Conservation (phyloP, 37 sponge, comb jelly and placozoan species). For the Spongia lamella region DNA sequence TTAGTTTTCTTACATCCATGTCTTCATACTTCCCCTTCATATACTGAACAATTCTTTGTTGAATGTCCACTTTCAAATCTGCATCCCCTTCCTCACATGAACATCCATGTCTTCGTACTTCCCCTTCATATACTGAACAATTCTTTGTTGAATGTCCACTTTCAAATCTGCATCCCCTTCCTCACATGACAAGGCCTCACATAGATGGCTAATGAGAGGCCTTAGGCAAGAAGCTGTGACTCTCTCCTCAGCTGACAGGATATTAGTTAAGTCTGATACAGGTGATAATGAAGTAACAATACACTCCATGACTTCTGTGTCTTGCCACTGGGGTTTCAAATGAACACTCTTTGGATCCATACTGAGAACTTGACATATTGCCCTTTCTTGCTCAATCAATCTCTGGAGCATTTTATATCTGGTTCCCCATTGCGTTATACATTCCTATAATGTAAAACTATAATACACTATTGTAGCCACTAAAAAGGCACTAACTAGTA, state of each 20-base stretch:
- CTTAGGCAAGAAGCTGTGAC: conserved; percentile 15
- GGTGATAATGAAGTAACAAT: conserved; percentile 10
- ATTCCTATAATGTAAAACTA: no score
- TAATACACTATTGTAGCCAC: no score
- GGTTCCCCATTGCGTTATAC: conserved; percentile 18
- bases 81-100: conserved; percentile 4
- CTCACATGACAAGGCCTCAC: no score
- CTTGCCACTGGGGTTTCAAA: conserved; percentile 32
- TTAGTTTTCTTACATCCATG: background rate
- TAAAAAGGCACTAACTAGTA: no score
- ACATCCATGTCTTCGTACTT: background rate
- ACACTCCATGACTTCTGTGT: conserved; percentile 21
- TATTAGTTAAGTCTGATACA: conserved; percentile 31
- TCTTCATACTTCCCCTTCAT: conserved; percentile 1
- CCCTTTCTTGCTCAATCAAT: conserved; percentile 26
- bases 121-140: conserved; percentile 6
- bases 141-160: conserved; percentile 13
- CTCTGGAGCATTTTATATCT: conserved; percentile 14
- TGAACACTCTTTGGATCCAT: conserved; percentile 25
- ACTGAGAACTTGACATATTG: conserved; percentile 14
- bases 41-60: conserved; percentile 14
- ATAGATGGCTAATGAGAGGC: no score
- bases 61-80: conserved; percentile 17
- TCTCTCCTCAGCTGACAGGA: conserved; percentile 23
- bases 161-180: conserved; percentile 14